phyloP scores from a whole-genome alignment of 2,888 invertebrate genomes.

The Xestia ashworthii region DNA sequence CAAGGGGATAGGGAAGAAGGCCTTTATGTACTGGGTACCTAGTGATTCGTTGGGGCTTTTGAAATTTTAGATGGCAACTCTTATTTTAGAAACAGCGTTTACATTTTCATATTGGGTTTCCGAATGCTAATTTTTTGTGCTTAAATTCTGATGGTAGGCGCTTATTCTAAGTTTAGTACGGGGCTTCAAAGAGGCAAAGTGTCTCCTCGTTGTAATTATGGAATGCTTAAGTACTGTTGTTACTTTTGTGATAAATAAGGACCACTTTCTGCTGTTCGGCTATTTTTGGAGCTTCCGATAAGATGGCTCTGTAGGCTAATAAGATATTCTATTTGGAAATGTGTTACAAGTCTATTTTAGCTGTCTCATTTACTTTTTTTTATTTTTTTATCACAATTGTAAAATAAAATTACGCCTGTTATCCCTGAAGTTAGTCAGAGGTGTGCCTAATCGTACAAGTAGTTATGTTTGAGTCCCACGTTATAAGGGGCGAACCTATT shows the following conservation, averaged over 20 bases:
- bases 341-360: not conserved
- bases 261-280: not conserved
- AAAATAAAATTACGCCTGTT: no score
- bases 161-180: constrained; percentile 27
- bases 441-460: no score
- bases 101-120: constrained; percentile 53
- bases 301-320: no score
- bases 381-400: no score
- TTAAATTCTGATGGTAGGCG: constrained; percentile 30
- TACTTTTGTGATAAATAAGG: not conserved
- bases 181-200: constrained; percentile 18
- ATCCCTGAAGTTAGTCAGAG: no score
- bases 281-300: not conserved
- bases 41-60: constrained; percentile 56
- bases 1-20: constrained; percentile 25
- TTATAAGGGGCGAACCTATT: no score
- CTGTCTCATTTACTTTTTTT: no score
- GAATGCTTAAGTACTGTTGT: constrained; percentile 1
- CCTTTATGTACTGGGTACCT: constrained; percentile 40
- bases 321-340: not conserved
- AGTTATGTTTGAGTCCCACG: no score
- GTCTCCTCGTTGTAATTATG: constrained; percentile 31
- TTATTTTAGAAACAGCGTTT: constrained; percentile 59
- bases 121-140: constrained; percentile 54
- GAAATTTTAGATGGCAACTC: constrained; percentile 63